Percentiles rank a stretch among this genome's conserved stretches.
Evolutionary conservation across 2,888 invertebrate species (phyloP).

Genomic region (Augochlorella aurata): DNA sequence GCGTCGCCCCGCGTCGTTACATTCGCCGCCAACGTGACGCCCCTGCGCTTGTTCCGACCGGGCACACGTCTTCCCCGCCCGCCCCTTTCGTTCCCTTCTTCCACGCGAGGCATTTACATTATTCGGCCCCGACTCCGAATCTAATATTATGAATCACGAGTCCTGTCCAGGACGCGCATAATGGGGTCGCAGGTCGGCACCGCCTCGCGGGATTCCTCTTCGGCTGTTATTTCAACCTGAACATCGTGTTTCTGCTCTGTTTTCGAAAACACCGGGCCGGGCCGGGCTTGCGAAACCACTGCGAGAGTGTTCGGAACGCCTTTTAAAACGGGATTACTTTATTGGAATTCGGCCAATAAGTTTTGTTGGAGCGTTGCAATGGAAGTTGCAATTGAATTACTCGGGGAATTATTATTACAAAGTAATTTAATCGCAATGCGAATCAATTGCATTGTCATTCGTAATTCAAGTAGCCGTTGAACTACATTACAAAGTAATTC

Average conservation of each 20-base stretch:
- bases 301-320: no score
- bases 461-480: no score
- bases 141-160: conserved; percentile 76
- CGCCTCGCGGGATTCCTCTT: conserved; percentile 67
- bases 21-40: conserved; percentile 75
- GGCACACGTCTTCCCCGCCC: conserved; percentile 27
- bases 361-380: no score
- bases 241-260: not conserved
- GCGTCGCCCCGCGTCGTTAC: conserved; percentile 54
- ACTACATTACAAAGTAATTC: no score
- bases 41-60: conserved; percentile 74
- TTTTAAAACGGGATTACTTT: no score
- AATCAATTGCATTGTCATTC: no score
- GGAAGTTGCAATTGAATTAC: not conserved
- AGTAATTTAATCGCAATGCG: no score
- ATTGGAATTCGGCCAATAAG: no score
- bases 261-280: no score
- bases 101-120: conserved; percentile 61
- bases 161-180: conserved; percentile 70
- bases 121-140: conserved; percentile 72
- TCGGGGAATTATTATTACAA: no score
- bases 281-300: no score
- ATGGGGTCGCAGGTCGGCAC: conserved; percentile 72
- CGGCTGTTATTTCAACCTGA: conserved; percentile 38
- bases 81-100: conserved; percentile 21